Evolutionary conservation across 2,113 vertebrate genomes (phyloP).

Genomic region (Eira barbara): DNA sequence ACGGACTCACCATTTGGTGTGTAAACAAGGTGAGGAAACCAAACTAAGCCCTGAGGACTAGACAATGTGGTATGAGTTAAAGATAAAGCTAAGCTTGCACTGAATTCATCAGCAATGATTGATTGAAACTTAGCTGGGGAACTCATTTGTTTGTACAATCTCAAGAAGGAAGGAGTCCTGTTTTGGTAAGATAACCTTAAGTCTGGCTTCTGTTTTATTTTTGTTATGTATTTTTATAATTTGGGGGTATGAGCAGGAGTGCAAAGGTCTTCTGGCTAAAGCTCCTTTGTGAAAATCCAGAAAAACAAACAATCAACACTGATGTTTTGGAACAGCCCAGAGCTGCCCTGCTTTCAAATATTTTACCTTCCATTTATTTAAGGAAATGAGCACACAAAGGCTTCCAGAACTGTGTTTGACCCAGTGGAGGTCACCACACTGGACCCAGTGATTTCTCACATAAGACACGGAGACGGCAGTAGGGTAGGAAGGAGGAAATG

Average conservation of each 20-base stretch:
- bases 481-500: slow-evolving; percentile 48
- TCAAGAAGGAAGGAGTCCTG: slow-evolving; percentile 67
- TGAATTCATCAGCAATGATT: slow-evolving; percentile 14
- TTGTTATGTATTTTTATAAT: slow-evolving; percentile 67
- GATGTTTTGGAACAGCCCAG: slow-evolving; percentile 38
- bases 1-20: background rate
- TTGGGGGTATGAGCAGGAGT: slow-evolving; percentile 13
- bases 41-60: background rate
- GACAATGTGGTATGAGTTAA: slow-evolving; percentile 5
- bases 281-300: slow-evolving; percentile 61
- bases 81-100: background rate
- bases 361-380: slow-evolving; percentile 66
- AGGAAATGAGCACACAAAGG: slow-evolving; percentile 68
- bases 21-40: slow-evolving; percentile 49
- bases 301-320: slow-evolving; percentile 61
- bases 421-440: background rate
- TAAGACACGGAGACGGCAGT: background rate
- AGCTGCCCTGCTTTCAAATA: slow-evolving; percentile 64
- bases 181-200: slow-evolving; percentile 74
- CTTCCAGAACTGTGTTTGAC: slow-evolving; percentile 56
- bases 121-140: slow-evolving; percentile 46
- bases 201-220: slow-evolving; percentile 72
- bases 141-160: slow-evolving; percentile 55
- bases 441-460: slow-evolving; percentile 16
- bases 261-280: slow-evolving; percentile 71